phyloP scores from a whole-genome alignment of 2,113 vertebrate genomes.

The Cygnus buccinator region DNA sequence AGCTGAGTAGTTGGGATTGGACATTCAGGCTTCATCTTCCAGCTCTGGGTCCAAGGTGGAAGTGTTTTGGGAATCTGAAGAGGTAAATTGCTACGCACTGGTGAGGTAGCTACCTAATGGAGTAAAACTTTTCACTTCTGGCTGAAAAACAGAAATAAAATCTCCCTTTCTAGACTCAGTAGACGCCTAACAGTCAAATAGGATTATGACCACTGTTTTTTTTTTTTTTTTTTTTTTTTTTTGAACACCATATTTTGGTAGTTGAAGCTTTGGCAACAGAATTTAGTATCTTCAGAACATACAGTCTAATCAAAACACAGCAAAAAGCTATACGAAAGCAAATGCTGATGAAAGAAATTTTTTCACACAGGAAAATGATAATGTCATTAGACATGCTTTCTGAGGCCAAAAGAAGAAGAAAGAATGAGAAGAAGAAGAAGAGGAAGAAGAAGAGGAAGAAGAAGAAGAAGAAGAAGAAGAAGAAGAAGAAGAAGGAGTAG shows the following conservation, averaged over 20 bases:
- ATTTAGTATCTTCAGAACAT: neutral
- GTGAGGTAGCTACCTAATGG: neutral
- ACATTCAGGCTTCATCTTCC: neutral
- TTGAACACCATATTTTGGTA: neutral
- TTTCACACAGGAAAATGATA: neutral
- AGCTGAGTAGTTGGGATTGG: neutral
- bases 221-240: too few relatives aligned
- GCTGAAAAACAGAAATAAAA: neutral
- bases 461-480: too few relatives aligned
- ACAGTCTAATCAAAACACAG: neutral
- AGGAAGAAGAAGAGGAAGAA: too few relatives aligned
- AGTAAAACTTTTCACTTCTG: neutral
- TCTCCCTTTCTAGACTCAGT: neutral
- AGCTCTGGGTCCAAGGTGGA: too few relatives aligned
- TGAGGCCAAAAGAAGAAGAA: neutral
- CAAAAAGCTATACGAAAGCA: neutral
- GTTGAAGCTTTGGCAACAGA: neutral
- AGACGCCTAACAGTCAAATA: neutral
- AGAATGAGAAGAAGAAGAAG: too few relatives aligned
- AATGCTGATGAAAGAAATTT: neutral
- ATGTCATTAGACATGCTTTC: neutral
- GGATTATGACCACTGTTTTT: neutral
- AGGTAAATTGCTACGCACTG: neutral
- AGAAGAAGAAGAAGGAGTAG: too few relatives aligned
- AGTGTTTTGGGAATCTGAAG: too few relatives aligned